phyloP scores from a whole-genome alignment of 2,888 invertebrate species.

The Hirtodrosophila alboralis region DNA sequence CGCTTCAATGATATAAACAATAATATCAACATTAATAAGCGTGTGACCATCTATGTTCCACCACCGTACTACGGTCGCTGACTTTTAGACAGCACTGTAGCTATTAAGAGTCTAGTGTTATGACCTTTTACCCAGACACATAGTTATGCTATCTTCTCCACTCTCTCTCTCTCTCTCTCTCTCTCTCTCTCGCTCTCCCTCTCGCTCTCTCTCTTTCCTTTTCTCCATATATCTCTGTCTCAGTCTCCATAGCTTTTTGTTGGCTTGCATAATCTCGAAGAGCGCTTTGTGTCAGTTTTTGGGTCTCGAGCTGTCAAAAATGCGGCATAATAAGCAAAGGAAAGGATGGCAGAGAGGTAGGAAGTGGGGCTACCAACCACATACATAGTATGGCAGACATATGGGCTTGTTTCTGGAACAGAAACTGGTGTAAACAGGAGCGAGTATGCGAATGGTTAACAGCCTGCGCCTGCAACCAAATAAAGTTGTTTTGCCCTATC shows the following conservation, averaged over 20 bases:
- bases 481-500: conserved; percentile 24
- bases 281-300: conserved; percentile 43
- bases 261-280: conserved; percentile 23
- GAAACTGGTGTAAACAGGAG: too few relatives aligned
- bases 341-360: conserved; percentile 2
- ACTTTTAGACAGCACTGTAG: conserved; percentile 2
- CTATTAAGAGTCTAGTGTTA: conserved; percentile 16
- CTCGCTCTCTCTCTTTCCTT: neutral
- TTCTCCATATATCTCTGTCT: too few relatives aligned
- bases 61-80: conserved; percentile 65
- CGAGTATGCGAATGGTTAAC: neutral
- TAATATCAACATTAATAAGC: conserved; percentile 16
- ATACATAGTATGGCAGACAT: conserved; percentile 16
- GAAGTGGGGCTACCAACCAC: too few relatives aligned
- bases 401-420: conserved; percentile 11
- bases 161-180: neutral
- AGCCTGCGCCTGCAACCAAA: conserved; percentile 13
- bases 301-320: conserved; percentile 54
- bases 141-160: neutral
- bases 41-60: conserved; percentile 64
- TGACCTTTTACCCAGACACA: conserved; percentile 11
- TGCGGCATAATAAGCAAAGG: conserved; percentile 57
- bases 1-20: conserved; percentile 37
- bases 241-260: neutral
- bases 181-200: neutral